Conservation (phyloP, 2,797 vertebrate species). For the Lerista edwardsae region DNA sequence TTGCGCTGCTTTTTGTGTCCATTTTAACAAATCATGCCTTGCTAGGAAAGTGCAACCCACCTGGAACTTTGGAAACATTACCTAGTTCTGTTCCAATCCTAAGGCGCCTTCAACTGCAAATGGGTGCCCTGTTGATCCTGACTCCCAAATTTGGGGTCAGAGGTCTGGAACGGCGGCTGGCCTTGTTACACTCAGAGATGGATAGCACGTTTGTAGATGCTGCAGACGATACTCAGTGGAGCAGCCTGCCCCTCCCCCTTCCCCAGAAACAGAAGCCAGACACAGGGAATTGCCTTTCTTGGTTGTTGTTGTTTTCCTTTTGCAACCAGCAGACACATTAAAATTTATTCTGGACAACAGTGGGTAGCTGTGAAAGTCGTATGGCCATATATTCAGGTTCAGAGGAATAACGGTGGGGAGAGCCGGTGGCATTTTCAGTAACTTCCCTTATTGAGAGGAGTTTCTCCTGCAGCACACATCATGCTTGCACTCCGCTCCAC, state of each 20-base stretch:
- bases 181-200: not conserved
- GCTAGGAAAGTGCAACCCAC: too few relatives aligned
- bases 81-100: too few relatives aligned
- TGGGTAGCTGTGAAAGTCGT: conserved; percentile 27
- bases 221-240: not conserved
- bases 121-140: too few relatives aligned
- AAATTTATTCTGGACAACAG: conserved; percentile 62
- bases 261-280: not conserved
- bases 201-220: not conserved
- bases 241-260: fast-evolving
- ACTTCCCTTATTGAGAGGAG: fast-evolving
- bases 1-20: too few relatives aligned
- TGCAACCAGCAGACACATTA: conserved; percentile 25
- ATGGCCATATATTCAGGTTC: not conserved
- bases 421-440: not conserved
- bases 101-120: not conserved
- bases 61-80: too few relatives aligned
- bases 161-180: not conserved
- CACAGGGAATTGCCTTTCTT: fast-evolving
- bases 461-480: not conserved
- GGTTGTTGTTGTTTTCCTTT: not conserved
- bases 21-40: too few relatives aligned
- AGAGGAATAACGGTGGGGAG: fast-evolving
- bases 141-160: not conserved
- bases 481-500: not conserved